Evolutionary conservation across 2,888 invertebrate genomes (phyloP).

Genomic region (Dicycla oo): DNA sequence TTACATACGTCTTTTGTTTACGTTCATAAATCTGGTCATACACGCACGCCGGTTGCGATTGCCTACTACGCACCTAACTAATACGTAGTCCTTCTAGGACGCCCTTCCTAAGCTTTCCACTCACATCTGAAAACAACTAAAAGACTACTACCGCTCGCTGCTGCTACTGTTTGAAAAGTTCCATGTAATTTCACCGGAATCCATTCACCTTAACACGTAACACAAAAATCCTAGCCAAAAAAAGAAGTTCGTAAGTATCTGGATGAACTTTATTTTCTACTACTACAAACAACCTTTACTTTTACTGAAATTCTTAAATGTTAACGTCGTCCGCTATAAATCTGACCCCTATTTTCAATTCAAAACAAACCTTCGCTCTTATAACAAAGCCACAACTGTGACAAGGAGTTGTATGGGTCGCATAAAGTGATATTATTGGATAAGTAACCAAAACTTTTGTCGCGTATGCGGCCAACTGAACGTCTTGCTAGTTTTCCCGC

Average conservation of each 20-base stretch:
- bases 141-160: not conserved
- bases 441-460: constrained; percentile 70
- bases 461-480: constrained; percentile 59
- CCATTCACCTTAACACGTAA: not conserved
- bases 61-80: too few relatives aligned
- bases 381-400: constrained; percentile 62
- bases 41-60: too few relatives aligned
- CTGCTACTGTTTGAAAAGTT: not conserved
- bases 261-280: not conserved
- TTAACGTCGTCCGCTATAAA: constrained; percentile 22
- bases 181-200: not conserved
- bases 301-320: constrained; percentile 2
- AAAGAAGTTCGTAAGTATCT: not conserved
- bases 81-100: not conserved
- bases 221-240: not conserved
- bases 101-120: not conserved
- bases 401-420: constrained; percentile 69
- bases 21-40: not conserved
- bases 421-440: constrained; percentile 72
- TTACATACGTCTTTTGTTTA: not conserved
- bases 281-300: not conserved
- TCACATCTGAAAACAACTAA: not conserved
- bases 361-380: constrained; percentile 57
- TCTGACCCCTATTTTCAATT: constrained; percentile 43
- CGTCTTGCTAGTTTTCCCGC: constrained; percentile 61